Base-by-base conservation (phyloP, 1,140 invertebrate genomes). In the Gonatopus flavifemur region DNA sequence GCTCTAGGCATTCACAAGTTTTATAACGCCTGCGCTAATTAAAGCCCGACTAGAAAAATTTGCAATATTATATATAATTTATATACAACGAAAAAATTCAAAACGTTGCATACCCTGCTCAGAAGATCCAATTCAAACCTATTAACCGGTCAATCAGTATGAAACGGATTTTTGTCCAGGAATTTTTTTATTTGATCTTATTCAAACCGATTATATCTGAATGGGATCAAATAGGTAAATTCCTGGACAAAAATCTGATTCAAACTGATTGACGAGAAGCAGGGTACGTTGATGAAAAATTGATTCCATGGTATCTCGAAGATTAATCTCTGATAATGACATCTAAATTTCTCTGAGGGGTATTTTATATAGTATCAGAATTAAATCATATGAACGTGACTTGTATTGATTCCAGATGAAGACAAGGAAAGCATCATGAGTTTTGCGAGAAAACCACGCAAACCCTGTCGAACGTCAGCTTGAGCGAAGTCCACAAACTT, bases 401-500 rank as follows among this genome's bases (percentile, higher is more conserved):
- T 18, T 15, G 21, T 22, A 8, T 13, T 10, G 5, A 39, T 18
- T 25, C 18, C 52, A 64, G 61, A 64, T 64, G 61, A 64, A 64
- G 57, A 58, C 49, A 52, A 28, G 13, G 51, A 15, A 39, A 15
- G 9, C 15, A 35, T 19, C 21, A 20, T 37, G 40, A 52, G 16
- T 12, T 15, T 31, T 42, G 42, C 35, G 35, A n/a, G n/a, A n/a
- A 13, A 31, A 53, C 31, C 22, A 43, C 49, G 60, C 52, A 45
- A 35, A 50, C 52, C 46, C 51, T 59, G 32, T 56, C 43, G 20
- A 39, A 64, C 60, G 49, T 49, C 43, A 52, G 25, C 49, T 59
- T 56, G 61, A 56, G 47, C 49, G 41, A 52, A 40, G 52, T 57
- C 42, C 52, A 55, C 56, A n/a, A n/a, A n/a, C 57, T 57, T 58